phyloP scores from a whole-genome alignment of 2,113 vertebrate species.

The Hydrolagus affinis region DNA sequence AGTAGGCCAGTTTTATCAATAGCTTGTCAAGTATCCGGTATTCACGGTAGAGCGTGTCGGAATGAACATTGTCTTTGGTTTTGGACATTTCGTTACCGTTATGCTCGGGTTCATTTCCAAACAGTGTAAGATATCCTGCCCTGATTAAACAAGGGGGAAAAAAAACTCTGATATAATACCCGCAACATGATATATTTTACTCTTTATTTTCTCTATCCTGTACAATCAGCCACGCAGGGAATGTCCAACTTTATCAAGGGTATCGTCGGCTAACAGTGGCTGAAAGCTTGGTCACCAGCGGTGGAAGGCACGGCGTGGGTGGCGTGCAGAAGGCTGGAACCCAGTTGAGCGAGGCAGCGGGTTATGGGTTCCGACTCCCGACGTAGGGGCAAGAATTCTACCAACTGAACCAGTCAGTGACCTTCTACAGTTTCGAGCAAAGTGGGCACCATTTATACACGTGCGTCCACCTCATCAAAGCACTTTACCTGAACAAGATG shows the following conservation, averaged over 20 bases:
- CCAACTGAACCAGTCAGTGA: too few species aligned
- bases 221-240: too few species aligned
- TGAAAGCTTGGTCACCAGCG: too few species aligned
- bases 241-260: too few species aligned
- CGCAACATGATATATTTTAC: background rate
- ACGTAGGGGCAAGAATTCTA: too few species aligned
- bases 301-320: too few species aligned
- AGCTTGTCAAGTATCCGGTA: conserved; percentile 62
- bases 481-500: conserved; percentile 64
- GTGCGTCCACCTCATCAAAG: background rate
- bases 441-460: background rate
- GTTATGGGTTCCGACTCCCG: too few species aligned
- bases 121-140: conserved; percentile 67
- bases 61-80: conserved; percentile 46
- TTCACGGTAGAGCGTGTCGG: conserved; percentile 51
- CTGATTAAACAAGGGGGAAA: conserved; percentile 43
- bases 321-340: too few species aligned
- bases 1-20: conserved; percentile 63
- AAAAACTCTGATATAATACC: background rate
- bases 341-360: too few species aligned
- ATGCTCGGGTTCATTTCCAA: conserved; percentile 55
- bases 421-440: background rate
- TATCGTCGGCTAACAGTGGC: too few species aligned
- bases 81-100: conserved; percentile 21
- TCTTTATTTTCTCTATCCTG: too few species aligned